Evolutionary conservation across 2,113 vertebrate genomes (phyloP), one percentile per base, ranked within the genome.

Genomic region (Brachypodius melanocephalos): DNA sequence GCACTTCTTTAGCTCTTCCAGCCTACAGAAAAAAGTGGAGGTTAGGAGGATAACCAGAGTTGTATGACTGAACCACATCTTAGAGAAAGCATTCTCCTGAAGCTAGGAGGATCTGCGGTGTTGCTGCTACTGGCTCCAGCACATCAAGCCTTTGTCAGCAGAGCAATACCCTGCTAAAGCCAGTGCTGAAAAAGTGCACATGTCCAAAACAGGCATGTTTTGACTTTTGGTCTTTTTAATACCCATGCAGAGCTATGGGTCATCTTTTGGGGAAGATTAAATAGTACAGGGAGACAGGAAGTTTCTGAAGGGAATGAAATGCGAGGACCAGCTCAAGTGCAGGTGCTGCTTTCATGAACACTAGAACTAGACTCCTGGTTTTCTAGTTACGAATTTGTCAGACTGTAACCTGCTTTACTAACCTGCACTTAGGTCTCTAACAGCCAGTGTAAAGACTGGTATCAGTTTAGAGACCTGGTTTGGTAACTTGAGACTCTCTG

Each of bases 141-240:
- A 22, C 0, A 0, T 77, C n/a, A 59, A 34, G 42, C 42, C 10
- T 66, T 22, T 63, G 20, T 69, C 34, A 36, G 25, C 24, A 79
- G 45, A 75, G n/a, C 32, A 38, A 0, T 21, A 28, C 36, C 54
- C 40, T 72, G 0, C 29, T 59, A 74, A 85, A 80, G 55, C 48
- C 10, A n/a, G 31, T 84, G 57, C n/a, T 76, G 26, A 40, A 16
- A 29, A 22, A 63, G 24, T 31, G 12, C 16, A 12, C 14, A 1
- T 6, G 1, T 84, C 20, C 22, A 72, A 75, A 85, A 78, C 10
- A 38, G 62, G 25, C 4, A 0, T 19, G 17, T 28, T 92, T 75
- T 78, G 24, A 26, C 78, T 71, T 93, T 65, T 79, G 6, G 14
- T 77, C 1, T 0, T 34, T 66, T 42, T 38, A 28, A 24, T 81